A percentile compares a stretch with the other conserved stretches of the same genome.
Conservation (phyloP, 2,113 vertebrate genomes). For the Okapia johnstoni region DNA sequence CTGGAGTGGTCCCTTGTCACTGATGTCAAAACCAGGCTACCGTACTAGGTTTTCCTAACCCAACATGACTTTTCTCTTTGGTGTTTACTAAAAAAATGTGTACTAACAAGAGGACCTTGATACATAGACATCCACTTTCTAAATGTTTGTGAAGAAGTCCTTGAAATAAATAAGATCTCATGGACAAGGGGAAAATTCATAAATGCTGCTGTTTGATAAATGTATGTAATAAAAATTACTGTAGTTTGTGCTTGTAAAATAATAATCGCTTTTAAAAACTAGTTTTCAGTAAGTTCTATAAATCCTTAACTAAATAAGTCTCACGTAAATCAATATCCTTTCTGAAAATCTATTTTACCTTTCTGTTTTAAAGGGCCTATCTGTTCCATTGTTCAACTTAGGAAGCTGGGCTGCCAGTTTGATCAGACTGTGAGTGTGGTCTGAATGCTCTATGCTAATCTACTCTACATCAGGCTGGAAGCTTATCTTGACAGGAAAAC, state of each 20-base stretch:
- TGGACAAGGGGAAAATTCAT: not conserved
- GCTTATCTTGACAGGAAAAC: conserved; percentile 75
- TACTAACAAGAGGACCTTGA: not conserved
- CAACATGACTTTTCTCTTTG: not conserved
- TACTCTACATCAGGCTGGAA: conserved; percentile 33
- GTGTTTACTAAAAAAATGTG: not conserved
- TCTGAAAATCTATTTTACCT: not conserved
- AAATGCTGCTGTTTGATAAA: not conserved
- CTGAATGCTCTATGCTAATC: conserved; percentile 44
- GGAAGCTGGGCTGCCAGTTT: not conserved
- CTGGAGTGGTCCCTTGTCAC: not conserved
- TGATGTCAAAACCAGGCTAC: not conserved
- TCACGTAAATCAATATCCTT: not conserved
- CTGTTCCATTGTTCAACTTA: not conserved
- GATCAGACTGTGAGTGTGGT: not conserved
- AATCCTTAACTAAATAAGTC: not conserved
- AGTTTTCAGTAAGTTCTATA: not conserved
- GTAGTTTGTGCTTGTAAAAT: not conserved
- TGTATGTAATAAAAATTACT: not conserved
- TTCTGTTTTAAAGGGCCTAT: not conserved
- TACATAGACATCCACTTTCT: not conserved
- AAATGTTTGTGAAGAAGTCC: not conserved
- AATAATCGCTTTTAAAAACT: not conserved
- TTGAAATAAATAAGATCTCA: not conserved
- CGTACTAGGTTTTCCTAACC: not conserved